Base-by-base conservation (phyloP, 1,140 invertebrate species). In the Lepidurus arcticus region DNA sequence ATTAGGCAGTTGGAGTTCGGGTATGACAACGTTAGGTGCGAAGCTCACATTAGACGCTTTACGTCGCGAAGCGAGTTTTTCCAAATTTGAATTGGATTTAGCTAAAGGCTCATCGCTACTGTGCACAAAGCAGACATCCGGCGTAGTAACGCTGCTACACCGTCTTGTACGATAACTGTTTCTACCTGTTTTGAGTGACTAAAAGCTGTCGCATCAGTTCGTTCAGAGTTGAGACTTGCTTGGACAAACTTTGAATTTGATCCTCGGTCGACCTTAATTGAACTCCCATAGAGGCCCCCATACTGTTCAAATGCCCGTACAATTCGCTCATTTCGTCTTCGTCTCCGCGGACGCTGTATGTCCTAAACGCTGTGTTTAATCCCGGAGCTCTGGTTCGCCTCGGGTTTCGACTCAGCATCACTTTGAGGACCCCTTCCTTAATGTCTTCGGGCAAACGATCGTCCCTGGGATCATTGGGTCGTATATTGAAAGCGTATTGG, bases 381-480 rank as follows among this genome's bases (percentile, higher is more conserved):
- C 53, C 53, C 6, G 53, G 53, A 7, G 53, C 53, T 24, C 24
- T 34, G 0, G 42, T 76, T 34, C 24, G 42, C 47, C 47, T 76
- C 16, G 75, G 10, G 7, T 47, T 76, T 42, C 47, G 43, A 11
- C 21, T n/a, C 5, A 75, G n/a, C 13, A 78, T 34, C 24, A 78
- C 75, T 75, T 78, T 78, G 42, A 74, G 53, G 11, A 80, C 74
- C 13, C 76, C 89, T 44, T 89, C 84, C 81, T 93, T 89, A 26
- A 94, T 85, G 65, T 93, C 90, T 81, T 89, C 90, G 0, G 93
- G 92, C 79, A 94, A 87, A 81, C 91, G 88, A 75, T 88, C 91
- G 81, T 94, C 92, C 73, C 92, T 85, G 0, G 92, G 92, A 85
- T 93, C 92, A 82, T 94, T 94, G 0, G 84, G 93, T 92, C 76